Percentiles rank a stretch among this genome's conserved stretches.
Evolutionary conservation across 2,113 vertebrate species (phyloP).

Genomic region (Coracopsis vasa): DNA sequence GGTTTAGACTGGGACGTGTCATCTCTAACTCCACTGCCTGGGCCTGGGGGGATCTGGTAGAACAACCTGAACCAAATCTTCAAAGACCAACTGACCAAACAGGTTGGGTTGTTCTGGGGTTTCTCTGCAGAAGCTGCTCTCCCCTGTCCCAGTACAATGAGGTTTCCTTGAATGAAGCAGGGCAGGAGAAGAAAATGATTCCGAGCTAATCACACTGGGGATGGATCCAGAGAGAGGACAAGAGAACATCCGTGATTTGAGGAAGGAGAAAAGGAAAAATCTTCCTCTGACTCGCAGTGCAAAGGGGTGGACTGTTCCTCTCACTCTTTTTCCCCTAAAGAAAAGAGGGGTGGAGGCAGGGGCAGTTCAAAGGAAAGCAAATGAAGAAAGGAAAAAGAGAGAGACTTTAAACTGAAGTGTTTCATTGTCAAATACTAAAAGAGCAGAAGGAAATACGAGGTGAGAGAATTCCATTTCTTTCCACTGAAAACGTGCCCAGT

Average conservation of each 20-base stretch:
- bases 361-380: not conserved
- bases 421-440: not conserved
- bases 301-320: not conserved
- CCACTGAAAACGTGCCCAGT: not conserved
- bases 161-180: not conserved
- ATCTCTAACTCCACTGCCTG: not conserved
- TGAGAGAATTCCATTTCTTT: not conserved
- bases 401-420: not conserved
- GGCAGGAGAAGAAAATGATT: rapidly evolving
- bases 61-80: not conserved
- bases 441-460: not conserved
- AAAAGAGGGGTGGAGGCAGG: not conserved
- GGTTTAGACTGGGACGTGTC: not conserved
- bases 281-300: rapidly evolving
- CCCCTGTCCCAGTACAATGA: rapidly evolving
- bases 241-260: not conserved
- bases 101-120: not conserved
- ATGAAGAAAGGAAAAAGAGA: not conserved
- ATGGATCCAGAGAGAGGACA: not conserved
- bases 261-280: not conserved
- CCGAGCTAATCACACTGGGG: not conserved
- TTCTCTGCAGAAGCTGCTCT: not conserved
- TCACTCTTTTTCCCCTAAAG: not conserved
- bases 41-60: not conserved
- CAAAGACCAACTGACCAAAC: not conserved